A percentile compares a stretch with the other conserved stretches of the same genome.
Evolutionary conservation across 2,888 invertebrate species (phyloP).

Genomic region (Limnephilus rhombicus): DNA sequence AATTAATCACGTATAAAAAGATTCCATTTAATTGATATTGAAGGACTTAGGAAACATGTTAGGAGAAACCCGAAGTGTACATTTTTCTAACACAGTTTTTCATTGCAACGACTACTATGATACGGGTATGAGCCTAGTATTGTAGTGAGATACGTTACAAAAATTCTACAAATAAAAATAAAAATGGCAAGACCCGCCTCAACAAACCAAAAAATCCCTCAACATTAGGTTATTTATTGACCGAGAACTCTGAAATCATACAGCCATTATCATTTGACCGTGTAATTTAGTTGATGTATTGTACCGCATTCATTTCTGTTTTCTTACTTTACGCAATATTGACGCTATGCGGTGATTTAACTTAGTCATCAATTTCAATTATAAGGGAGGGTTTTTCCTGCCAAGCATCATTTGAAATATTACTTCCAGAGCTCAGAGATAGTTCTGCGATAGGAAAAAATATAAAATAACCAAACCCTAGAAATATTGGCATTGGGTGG

Average conservation of each 20-base stretch:
- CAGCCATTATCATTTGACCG: neutral
- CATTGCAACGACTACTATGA: too few relatives aligned
- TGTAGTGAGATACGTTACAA: too few relatives aligned
- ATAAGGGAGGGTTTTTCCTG: slow-evolving; percentile 19
- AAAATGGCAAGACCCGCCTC: too few relatives aligned
- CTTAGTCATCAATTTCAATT: slow-evolving; percentile 42
- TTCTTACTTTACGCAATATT: neutral
- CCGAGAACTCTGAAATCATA: neutral
- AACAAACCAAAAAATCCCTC: too few relatives aligned
- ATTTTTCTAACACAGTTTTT: too few relatives aligned
- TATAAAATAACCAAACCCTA: neutral
- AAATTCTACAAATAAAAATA: too few relatives aligned
- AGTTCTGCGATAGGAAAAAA: neutral
- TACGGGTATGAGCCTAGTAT: too few relatives aligned
- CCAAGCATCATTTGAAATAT: slow-evolving; percentile 35
- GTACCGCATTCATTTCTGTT: neutral
- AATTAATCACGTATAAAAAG: too few relatives aligned
- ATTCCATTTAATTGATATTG: too few relatives aligned
- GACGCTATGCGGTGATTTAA: slow-evolving; percentile 4
- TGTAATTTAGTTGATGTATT: neutral
- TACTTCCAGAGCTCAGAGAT: slow-evolving; percentile 10
- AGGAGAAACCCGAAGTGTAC: too few relatives aligned
- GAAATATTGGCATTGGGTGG: neutral
- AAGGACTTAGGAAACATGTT: too few relatives aligned
- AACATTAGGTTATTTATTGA: neutral